Evolutionary conservation across 2,888 invertebrate species (phyloP).

Genomic region (Heliconius hortense): DNA sequence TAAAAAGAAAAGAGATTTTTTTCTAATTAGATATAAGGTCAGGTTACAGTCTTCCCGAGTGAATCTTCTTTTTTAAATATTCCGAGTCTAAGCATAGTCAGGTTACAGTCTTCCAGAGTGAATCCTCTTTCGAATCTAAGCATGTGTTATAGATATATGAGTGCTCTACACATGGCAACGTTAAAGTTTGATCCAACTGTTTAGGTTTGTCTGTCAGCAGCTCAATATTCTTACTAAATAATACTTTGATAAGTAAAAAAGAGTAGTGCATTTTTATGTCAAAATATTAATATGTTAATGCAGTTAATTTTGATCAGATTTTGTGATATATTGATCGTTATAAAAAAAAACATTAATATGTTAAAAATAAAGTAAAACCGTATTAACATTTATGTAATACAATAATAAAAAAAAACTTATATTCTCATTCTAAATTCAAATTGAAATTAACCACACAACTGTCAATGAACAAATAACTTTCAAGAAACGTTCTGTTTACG

Average conservation of each 20-base stretch:
- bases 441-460: constrained; percentile 51
- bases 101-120: no score
- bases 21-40: background rate
- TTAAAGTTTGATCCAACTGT: background rate
- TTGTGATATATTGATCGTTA: no score
- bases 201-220: constrained; percentile 3
- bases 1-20: background rate
- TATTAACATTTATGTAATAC: background rate
- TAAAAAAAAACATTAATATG: no score
- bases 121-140: background rate
- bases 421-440: constrained; percentile 48
- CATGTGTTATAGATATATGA: background rate
- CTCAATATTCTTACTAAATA: constrained; percentile 5
- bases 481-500: constrained; percentile 60
- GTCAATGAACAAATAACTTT: constrained; percentile 65
- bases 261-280: background rate
- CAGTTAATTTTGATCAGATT: no score
- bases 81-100: background rate
- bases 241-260: background rate
- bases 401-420: background rate
- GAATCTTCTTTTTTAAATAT: background rate
- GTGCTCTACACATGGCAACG: constrained; percentile 3
- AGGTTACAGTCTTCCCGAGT: background rate
- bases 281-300: no score
- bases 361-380: no score